Conservation (phyloP, 2,888 invertebrate species). For the Byasa hedistus region DNA sequence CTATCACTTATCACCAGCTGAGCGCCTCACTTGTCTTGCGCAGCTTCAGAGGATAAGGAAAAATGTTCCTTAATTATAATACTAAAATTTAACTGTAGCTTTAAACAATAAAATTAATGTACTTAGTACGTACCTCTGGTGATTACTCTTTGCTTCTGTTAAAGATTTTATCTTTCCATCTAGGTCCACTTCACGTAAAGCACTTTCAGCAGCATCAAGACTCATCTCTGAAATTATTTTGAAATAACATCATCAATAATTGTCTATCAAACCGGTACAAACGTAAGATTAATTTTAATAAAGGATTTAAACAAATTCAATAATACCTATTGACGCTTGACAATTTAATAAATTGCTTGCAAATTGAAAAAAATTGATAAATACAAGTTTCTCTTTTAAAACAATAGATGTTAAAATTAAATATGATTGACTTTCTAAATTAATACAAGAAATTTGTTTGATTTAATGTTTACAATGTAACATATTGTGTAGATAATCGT, state of each 20-base stretch:
- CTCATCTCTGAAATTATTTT: conserved; percentile 76
- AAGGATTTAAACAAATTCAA: too few species aligned
- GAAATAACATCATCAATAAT: background rate
- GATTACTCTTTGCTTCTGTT: conserved; percentile 84
- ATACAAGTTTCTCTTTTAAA: too few species aligned
- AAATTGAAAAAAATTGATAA: too few species aligned
- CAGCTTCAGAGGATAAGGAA: too few species aligned
- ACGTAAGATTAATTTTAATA: background rate
- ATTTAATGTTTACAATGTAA: background rate
- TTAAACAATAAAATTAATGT: conserved; percentile 2
- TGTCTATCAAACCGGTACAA: background rate
- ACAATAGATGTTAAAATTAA: too few species aligned
- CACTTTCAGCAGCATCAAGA: conserved; percentile 84
- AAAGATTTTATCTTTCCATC: conserved; percentile 87
- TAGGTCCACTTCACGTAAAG: conserved; percentile 85
- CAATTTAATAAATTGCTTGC: too few species aligned
- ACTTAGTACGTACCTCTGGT: conserved; percentile 70
- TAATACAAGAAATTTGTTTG: too few species aligned
- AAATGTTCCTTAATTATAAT: too few species aligned
- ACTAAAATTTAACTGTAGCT: background rate
- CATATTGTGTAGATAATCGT: background rate
- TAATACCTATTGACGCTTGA: too few species aligned
- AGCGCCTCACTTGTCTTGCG: too few species aligned
- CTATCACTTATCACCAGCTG: too few species aligned
- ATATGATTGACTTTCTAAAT: too few species aligned